Evolutionary conservation across 1,140 invertebrate genomes (phyloP).

Genomic region (Drosophila sechellia): DNA sequence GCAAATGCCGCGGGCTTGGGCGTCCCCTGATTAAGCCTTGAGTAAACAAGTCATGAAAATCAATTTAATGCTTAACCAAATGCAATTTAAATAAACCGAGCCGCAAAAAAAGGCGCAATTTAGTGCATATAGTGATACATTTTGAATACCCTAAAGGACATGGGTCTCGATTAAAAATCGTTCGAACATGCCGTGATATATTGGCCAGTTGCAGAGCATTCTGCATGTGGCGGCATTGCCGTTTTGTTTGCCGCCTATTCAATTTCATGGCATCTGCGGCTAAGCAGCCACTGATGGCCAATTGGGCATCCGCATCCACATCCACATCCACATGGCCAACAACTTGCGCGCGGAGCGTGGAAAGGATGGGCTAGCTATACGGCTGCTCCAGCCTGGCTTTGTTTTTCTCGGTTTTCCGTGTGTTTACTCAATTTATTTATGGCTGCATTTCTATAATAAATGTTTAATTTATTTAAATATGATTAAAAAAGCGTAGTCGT

Average conservation of each 20-base stretch:
- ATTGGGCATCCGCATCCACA: constrained; percentile 27
- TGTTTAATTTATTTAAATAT: constrained; percentile 82
- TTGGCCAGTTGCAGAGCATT: not conserved
- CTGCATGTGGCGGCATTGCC: not conserved
- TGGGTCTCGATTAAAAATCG: not conserved
- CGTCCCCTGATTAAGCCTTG: constrained; percentile 3
- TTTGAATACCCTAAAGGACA: constrained; percentile 9
- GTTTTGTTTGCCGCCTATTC: constrained; percentile 22
- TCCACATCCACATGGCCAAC: not conserved
- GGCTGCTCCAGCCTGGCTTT: constrained; percentile 12
- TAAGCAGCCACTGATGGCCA: constrained; percentile 38
- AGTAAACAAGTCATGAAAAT: constrained; percentile 53
- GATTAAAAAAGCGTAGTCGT: constrained; percentile 64
- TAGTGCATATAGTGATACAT: not conserved
- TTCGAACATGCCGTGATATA: constrained; percentile 13
- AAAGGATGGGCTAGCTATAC: not conserved
- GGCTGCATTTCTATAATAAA: constrained; percentile 70
- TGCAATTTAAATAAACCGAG: constrained; percentile 29
- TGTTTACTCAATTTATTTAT: constrained; percentile 77
- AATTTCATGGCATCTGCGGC: constrained; percentile 26
- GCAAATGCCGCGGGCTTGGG: constrained; percentile 42
- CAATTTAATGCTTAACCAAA: constrained; percentile 56
- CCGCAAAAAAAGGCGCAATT: not conserved
- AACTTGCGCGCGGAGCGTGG: constrained; percentile 1
- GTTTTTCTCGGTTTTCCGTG: constrained; percentile 25